Evolutionary conservation across 2,888 invertebrate species (phyloP).

Genomic region (Agriotes lineatus): DNA sequence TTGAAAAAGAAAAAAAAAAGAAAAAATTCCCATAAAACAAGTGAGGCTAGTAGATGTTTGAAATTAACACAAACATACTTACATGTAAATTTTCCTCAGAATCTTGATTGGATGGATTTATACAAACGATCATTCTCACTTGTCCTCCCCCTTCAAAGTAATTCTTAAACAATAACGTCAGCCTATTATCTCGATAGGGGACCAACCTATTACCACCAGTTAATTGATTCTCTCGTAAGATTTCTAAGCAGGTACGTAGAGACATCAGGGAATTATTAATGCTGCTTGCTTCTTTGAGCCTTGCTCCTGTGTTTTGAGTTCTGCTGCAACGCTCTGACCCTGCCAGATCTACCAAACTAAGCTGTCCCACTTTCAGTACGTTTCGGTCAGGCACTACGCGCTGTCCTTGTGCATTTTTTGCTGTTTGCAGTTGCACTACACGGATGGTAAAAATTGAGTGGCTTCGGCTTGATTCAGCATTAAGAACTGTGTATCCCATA

Average conservation of each 20-base stretch:
- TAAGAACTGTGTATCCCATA: conserved; percentile 93
- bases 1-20: background rate
- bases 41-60: too few relatives aligned
- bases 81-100: conserved; percentile 89
- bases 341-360: conserved; percentile 97
- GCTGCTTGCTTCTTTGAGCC: conserved; percentile 74
- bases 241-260: conserved; percentile 90
- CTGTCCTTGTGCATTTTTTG: conserved; percentile 58
- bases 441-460: conserved; percentile 97
- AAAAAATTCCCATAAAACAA: background rate
- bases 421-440: conserved; percentile 76
- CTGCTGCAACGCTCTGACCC: conserved; percentile 95
- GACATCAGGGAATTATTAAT: conserved; percentile 98
- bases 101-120: conserved; percentile 92
- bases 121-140: conserved; percentile 96
- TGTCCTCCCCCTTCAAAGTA: conserved; percentile 98
- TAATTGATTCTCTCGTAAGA: conserved; percentile 90
- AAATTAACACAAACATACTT: conserved; percentile 1
- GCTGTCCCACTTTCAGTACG: conserved; percentile 85
- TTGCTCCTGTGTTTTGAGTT: conserved; percentile 87
- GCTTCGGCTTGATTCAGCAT: conserved; percentile 95
- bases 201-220: conserved; percentile 81
- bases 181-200: conserved; percentile 93
- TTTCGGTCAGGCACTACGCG: conserved; percentile 79
- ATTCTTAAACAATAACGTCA: conserved; percentile 96